Conservation (phyloP, 2,113 vertebrate species). For the Fregetta grallaria region DNA sequence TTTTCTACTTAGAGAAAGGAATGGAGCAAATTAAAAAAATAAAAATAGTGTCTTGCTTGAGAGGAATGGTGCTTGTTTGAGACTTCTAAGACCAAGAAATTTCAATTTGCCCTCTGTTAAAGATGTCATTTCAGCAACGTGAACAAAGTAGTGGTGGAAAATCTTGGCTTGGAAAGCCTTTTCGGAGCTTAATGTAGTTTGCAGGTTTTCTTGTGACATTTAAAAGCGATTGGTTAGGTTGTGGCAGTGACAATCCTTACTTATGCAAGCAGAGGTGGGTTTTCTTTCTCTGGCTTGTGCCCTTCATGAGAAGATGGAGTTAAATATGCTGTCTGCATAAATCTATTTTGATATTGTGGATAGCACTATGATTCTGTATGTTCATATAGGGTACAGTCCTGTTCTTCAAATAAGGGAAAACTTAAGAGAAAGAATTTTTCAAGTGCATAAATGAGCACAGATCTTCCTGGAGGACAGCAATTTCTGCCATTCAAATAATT, state of each 20-base stretch:
- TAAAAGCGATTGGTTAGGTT: neutral
- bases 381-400: neutral
- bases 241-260: neutral
- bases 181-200: neutral
- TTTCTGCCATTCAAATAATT: conserved; percentile 18
- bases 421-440: neutral
- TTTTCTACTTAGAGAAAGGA: neutral
- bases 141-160: neutral
- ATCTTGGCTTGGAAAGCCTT: neutral
- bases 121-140: neutral
- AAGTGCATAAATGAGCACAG: neutral
- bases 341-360: neutral
- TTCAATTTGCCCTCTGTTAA: neutral
- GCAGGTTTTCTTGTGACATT: neutral
- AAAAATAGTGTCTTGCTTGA: neutral
- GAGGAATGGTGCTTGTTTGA: neutral
- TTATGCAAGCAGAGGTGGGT: neutral
- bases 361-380: neutral
- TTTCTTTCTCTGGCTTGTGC: neutral
- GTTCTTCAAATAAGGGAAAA: neutral
- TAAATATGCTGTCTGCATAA: neutral
- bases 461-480: neutral
- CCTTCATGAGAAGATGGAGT: neutral
- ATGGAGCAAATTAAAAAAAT: neutral
- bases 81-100: neutral